phyloP scores from a whole-genome alignment of 1,140 invertebrate genomes.

The Aricia agestis region DNA sequence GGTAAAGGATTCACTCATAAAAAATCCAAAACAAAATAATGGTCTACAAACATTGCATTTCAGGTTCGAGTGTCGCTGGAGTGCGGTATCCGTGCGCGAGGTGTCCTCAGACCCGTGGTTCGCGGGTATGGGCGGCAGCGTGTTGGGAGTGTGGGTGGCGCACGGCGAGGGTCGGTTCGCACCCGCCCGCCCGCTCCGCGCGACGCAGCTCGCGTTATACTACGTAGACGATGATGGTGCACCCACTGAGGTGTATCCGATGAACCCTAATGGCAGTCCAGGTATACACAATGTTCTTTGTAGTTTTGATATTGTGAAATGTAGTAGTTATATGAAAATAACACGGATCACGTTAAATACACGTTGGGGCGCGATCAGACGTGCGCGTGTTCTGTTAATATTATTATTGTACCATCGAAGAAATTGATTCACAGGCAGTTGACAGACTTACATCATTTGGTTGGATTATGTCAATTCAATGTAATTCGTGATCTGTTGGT shows the following conservation, averaged over 20 bases:
- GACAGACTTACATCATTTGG: no score
- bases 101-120: conserved; percentile 89
- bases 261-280: conserved; percentile 95
- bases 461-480: no score
- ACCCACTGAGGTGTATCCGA: conserved; percentile 89
- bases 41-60: background rate
- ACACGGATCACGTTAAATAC: no score
- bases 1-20: no score
- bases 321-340: no score
- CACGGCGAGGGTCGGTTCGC: conserved; percentile 94
- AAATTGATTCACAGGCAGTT: no score
- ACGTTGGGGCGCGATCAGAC: no score
- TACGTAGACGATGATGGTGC: conserved; percentile 89
- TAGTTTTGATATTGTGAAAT: no score
- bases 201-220: conserved; percentile 82
- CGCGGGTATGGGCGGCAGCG: conserved; percentile 87
- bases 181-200: conserved; percentile 43
- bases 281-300: conserved; percentile 51
- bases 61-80: conserved; percentile 90
- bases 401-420: no score
- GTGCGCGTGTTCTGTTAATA: no score
- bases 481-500: no score
- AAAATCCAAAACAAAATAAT: no score
- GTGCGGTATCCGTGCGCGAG: conserved; percentile 83
- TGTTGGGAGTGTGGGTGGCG: conserved; percentile 96